A percentile compares a stretch with the other conserved stretches of the same genome.
phyloP scores from a whole-genome alignment of 2,888 invertebrate species.

The Hydrotaea cyrtoneurina region DNA sequence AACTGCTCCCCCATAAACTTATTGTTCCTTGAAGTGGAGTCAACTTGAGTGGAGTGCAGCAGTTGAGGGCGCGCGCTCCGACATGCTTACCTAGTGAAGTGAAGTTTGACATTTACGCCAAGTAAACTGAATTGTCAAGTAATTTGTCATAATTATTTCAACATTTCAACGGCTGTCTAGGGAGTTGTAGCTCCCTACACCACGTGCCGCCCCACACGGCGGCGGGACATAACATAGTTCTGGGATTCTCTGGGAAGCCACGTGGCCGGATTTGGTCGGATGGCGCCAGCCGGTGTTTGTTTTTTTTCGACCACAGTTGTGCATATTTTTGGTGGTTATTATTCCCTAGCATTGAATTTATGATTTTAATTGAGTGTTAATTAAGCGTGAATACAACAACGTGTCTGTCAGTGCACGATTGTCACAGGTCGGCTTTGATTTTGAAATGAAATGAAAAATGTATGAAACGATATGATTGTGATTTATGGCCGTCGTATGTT shows the following conservation, averaged over 20 bases:
- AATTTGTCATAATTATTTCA: conserved; percentile 65
- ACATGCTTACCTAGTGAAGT: neutral
- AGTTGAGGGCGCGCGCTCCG: neutral
- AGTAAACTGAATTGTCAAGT: conserved; percentile 40
- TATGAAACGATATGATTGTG: neutral
- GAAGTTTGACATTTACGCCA: conserved; percentile 46
- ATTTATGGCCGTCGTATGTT: neutral
- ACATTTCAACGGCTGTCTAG: conserved; percentile 48
- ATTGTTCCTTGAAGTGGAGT: conserved; percentile 40
- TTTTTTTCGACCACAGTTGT: neutral
- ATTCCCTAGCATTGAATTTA: conserved; percentile 7
- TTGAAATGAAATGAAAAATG: neutral
- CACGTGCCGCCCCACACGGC: neutral
- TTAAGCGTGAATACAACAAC: conserved; percentile 34
- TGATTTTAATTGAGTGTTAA: conserved; percentile 37
- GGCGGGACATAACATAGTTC: no score
- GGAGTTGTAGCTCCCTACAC: neutral
- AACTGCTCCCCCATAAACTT: conserved; percentile 38
- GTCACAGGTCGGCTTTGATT: neutral
- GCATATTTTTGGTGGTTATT: neutral
- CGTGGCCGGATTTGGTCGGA: neutral
- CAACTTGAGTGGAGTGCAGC: neutral
- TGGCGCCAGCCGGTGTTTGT: neutral
- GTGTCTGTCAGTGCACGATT: neutral
- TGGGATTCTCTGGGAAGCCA: no score